Percentiles rank a stretch among this genome's conserved stretches.
Conservation (phyloP, 2,113 vertebrate species). For the Pungitius pungitius region DNA sequence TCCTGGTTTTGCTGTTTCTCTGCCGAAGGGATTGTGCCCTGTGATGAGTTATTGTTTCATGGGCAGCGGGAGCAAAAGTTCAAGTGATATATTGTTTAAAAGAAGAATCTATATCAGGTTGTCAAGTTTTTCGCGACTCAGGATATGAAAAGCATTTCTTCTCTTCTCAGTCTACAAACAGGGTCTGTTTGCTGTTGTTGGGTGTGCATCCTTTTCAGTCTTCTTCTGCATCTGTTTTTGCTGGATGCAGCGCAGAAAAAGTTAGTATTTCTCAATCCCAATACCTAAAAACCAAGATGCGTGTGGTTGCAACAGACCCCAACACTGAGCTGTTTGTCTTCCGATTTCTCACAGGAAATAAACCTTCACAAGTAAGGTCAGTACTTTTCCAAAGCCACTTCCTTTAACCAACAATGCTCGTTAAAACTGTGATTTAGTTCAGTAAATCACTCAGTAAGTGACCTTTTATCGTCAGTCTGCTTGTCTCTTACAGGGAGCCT, state of each 20-base stretch:
- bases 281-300: background rate
- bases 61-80: background rate
- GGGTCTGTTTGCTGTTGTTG: conserved; percentile 56
- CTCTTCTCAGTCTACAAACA: conserved; percentile 62
- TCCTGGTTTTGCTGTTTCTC: background rate
- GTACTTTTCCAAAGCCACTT: conserved; percentile 4
- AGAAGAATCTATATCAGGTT: background rate
- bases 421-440: background rate
- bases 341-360: conserved; percentile 60
- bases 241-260: conserved; percentile 62
- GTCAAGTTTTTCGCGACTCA: background rate
- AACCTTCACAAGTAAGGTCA: conserved; percentile 60
- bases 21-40: background rate
- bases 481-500: conserved; percentile 39
- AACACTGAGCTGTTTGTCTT: background rate
- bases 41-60: background rate
- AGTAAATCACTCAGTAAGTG: background rate
- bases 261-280: conserved; percentile 57
- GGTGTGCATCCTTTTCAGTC: conserved; percentile 38
- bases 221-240: conserved; percentile 63
- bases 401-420: background rate
- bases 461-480: background rate
- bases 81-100: background rate
- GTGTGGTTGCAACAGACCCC: conserved; percentile 12
- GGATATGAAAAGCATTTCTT: background rate